Base-by-base conservation (phyloP, 2,113 vertebrate genomes). In the Alligator mississippiensis region DNA sequence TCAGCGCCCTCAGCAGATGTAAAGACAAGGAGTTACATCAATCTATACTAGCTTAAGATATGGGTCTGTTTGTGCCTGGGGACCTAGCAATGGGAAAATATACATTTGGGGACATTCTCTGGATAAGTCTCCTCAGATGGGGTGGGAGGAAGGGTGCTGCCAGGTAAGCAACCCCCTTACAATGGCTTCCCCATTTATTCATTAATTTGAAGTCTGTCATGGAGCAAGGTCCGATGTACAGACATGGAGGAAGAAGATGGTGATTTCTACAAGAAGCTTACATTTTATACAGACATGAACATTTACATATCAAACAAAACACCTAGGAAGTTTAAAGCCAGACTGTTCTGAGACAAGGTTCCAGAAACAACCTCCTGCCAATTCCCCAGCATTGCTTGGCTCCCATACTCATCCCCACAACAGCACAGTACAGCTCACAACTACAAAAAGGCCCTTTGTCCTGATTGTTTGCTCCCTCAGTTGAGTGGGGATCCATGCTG, bases 361-460 rank as follows among this genome's bases (percentile, higher is more conserved):
- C 59, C 55, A 17, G 28, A 54, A 80, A 64, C 61, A 54, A 66
- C 7, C 70, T 15, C 47, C 55, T 76, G 18, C 16, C 75, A 84
- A 47, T 27, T 18, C 84, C 75, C 72, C 85, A 85, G 77, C 78
- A 28, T 59, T 57, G 63, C 80, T 54, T 88, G 77, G 54, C 77
- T 60, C 47, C 76, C 94, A 87, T 77, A 19, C 61, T 54, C 7
- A 6, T 30, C 86, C 60, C 78, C 61, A 34, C 58, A 79, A 4
- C 77, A 58, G 47, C 80, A 63, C 30, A 11, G 38, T 3, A 28
- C 21, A 81, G 47, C 72, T 38, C 5, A 9, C 0, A 0, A 25
- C 22, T 28, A 17, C 79, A 34, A 6, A 17, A 82, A 54, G 79
- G 28, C 12, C 85, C 76, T 58, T 63, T 24, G 77, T 85, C 30